Conservation (phyloP, 1,140 invertebrate species). For the Zaprionus ornatus region DNA sequence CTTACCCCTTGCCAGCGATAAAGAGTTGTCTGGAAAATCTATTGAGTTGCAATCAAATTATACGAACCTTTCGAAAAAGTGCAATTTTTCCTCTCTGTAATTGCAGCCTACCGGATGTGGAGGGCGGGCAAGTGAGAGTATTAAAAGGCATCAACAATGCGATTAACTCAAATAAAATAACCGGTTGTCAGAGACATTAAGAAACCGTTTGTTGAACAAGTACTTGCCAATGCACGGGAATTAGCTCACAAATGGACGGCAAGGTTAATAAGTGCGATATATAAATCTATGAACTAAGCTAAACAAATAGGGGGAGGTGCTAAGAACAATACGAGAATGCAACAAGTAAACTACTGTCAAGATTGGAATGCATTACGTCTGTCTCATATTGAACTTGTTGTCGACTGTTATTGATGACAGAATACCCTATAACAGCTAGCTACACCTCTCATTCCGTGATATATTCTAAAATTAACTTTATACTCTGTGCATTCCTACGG, state of each 20-base stretch:
- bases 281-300: constrained; percentile 30
- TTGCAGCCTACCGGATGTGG: constrained; percentile 29
- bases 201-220: constrained; percentile 11
- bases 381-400: neutral
- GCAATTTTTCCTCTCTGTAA: constrained; percentile 34
- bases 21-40: neutral
- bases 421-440: neutral
- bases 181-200: constrained; percentile 28
- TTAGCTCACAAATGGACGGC: neutral
- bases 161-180: constrained; percentile 26
- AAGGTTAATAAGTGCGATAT: constrained; percentile 12
- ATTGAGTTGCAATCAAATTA: neutral
- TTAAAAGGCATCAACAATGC: constrained; percentile 9
- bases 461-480: constrained; percentile 1
- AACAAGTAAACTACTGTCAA: neutral
- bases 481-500: neutral
- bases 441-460: neutral
- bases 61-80: constrained; percentile 34
- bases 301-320: constrained; percentile 21
- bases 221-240: neutral
- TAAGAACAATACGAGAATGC: constrained; percentile 2
- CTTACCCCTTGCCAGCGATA: constrained; percentile 24
- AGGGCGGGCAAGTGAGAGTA: constrained; percentile 25
- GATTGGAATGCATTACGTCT: neutral
- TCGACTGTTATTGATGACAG: neutral